phyloP scores from a whole-genome alignment of 2,113 vertebrate species.

The Bothrops jararaca region DNA sequence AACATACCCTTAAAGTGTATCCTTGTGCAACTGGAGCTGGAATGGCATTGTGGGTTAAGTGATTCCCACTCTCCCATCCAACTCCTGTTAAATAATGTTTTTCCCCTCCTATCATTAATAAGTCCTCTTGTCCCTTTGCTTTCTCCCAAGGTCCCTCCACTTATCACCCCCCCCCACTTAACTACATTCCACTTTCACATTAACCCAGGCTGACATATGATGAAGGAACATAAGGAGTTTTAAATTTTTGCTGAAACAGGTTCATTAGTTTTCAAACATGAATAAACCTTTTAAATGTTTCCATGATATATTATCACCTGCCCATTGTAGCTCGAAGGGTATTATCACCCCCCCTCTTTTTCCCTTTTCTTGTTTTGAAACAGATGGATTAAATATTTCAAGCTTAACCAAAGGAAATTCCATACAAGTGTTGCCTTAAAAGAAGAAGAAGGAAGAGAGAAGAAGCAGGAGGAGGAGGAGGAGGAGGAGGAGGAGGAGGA shows the following conservation, averaged over 20 bases:
- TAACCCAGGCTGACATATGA: slow-evolving; percentile 66
- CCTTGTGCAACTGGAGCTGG: slow-evolving; percentile 35
- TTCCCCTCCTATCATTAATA: slow-evolving; percentile 41
- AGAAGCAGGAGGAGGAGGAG: neutral
- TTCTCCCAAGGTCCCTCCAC: slow-evolving; percentile 47
- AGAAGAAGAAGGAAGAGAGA: neutral
- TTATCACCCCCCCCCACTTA: slow-evolving; percentile 64
- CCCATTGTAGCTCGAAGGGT: slow-evolving; percentile 64
- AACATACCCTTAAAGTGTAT: slow-evolving; percentile 21
- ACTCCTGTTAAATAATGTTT: slow-evolving; percentile 47
- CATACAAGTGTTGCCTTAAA: slow-evolving; percentile 59
- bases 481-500: neutral
- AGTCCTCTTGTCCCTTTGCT: slow-evolving; percentile 11
- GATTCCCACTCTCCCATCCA: neutral
- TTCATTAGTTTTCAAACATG: slow-evolving; percentile 69
- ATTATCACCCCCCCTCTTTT: accelerated
- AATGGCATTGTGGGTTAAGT: slow-evolving; percentile 7
- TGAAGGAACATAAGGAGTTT: slow-evolving; percentile 70
- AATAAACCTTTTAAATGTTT: slow-evolving; percentile 73
- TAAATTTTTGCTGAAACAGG: slow-evolving; percentile 72
- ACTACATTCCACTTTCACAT: slow-evolving; percentile 62
- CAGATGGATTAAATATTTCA: slow-evolving; percentile 77
- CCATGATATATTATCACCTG: slow-evolving; percentile 77
- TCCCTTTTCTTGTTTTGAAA: slow-evolving; percentile 7
- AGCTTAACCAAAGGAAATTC: slow-evolving; percentile 74